Conservation (phyloP, 2,888 invertebrate genomes). For the Ochropacha duplaris region DNA sequence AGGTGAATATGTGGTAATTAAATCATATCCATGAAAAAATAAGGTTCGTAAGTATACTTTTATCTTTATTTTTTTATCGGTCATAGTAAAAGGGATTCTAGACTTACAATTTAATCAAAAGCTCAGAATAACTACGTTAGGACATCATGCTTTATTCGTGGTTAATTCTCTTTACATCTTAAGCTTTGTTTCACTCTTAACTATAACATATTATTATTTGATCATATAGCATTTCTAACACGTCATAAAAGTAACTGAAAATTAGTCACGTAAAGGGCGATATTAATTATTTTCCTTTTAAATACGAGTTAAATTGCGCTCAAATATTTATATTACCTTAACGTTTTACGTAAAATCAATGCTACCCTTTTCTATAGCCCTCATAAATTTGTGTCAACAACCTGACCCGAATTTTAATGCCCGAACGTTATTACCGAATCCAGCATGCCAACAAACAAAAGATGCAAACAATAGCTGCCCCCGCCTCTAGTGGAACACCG, state of each 20-base stretch:
- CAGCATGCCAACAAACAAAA: conserved; percentile 70
- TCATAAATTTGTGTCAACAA: conserved; percentile 77
- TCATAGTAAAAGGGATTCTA: too few relatives aligned
- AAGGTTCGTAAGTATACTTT: too few relatives aligned
- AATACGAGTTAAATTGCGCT: not conserved
- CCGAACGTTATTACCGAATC: conserved; percentile 66
- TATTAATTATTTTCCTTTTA: not conserved
- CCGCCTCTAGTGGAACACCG: conserved; percentile 37
- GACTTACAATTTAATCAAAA: too few relatives aligned
- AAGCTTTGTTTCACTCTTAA: too few relatives aligned
- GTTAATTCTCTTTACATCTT: too few relatives aligned
- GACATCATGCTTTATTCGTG: too few relatives aligned
- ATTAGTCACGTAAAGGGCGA: not conserved
- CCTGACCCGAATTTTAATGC: conserved; percentile 77
- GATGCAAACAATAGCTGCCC: conserved; percentile 60
- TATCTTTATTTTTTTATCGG: too few relatives aligned
- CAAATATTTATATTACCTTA: conserved; percentile 22
- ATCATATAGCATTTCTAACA: too few relatives aligned
- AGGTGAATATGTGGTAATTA: too few relatives aligned
- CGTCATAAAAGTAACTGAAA: not conserved
- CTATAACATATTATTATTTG: too few relatives aligned
- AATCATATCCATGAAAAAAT: too few relatives aligned
- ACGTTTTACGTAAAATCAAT: conserved; percentile 45
- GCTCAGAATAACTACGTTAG: too few relatives aligned
- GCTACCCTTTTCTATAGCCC: conserved; percentile 60